Base-by-base conservation (phyloP, 2,888 invertebrate species). In the Cerastoderma edule region DNA sequence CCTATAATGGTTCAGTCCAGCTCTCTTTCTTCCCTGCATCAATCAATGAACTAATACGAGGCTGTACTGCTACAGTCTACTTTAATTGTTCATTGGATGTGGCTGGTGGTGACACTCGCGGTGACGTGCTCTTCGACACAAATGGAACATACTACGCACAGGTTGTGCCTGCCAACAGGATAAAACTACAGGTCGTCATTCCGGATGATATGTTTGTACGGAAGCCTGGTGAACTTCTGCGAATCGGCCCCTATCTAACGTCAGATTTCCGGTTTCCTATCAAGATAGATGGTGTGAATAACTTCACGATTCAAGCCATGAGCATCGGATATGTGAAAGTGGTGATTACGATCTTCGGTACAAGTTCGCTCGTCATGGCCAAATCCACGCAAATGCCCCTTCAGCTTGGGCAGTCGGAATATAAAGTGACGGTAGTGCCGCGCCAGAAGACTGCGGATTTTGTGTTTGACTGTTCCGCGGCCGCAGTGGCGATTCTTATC, bases 391-490 rank as follows among this genome's bases (percentile, higher is more conserved):
- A 76, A 56, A 57, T 68, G 53, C 68, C 84, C 54, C 85, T 85
- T 50, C 76, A 84, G 24, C 72, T 89, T 35, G 84, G 87, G n/a
- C 84, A 84, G 35, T 82, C 83, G 32, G 83, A 88, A 65, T 85
- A 83, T 39, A 83, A 80, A 54, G 86, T 90, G 70, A 80, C 83
- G 16, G 85, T 87, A 1, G 80, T 85, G 53, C 77, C 88, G 27
- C 84, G 83, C 27, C 88, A 86, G 70, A 85, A 90, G 78, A 80
- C 84, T 8, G 90, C 91, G 2, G 90, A 92, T 83, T 80, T 89
- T 72, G 90, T 88, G 67, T 92, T 91, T 83, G 89, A 92, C 81
- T 87, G 88, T 68, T 87, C 88, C 2, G 88, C 89, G 6, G 90
- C 90, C 5, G 88, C 88, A 39, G 86, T 92, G 28, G 91, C 90